phyloP scores from a whole-genome alignment of 1,140 invertebrate species.

The Vollenhovia emeryi region DNA sequence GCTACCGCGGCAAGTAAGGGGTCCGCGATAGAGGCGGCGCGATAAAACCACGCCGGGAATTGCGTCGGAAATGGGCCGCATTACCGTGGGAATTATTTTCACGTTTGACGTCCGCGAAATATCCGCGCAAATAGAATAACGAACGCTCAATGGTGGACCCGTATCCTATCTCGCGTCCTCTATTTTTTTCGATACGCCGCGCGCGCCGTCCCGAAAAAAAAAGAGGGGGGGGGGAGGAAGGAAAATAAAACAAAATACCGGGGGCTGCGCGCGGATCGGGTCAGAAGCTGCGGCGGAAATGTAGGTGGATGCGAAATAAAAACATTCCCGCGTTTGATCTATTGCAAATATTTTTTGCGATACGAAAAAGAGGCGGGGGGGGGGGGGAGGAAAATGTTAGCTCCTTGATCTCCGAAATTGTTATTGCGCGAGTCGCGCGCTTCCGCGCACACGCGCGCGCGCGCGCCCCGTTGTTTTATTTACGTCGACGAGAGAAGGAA shows the following conservation, averaged over 20 bases:
- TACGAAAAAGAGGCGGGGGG: neutral
- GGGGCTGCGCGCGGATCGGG: slow-evolving; percentile 14
- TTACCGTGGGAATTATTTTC: slow-evolving; percentile 44
- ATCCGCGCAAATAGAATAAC: slow-evolving; percentile 49
- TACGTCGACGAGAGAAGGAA: slow-evolving; percentile 34
- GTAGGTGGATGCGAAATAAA: slow-evolving; percentile 53
- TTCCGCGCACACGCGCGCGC: neutral
- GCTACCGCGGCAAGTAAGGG: slow-evolving; percentile 41
- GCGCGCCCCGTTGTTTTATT: slow-evolving; percentile 35
- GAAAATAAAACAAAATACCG: slow-evolving; percentile 47
- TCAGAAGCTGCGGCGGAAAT: slow-evolving; percentile 58
- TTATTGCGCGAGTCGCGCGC: slow-evolving; percentile 38
- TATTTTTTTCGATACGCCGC: slow-evolving; percentile 50
- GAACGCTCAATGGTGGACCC: slow-evolving; percentile 32
- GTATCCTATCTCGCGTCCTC: slow-evolving; percentile 30
- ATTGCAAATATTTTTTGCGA: slow-evolving; percentile 54
- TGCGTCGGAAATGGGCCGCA: neutral
- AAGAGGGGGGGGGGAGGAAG: neutral
- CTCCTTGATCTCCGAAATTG: slow-evolving; percentile 53
- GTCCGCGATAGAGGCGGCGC: neutral
- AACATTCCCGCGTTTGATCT: slow-evolving; percentile 58
- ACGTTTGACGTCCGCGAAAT: slow-evolving; percentile 34
- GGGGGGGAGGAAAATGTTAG: slow-evolving; percentile 15
- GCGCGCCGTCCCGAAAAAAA: no score
- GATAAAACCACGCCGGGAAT: slow-evolving; percentile 39